These are phyloP conservation scores for Cirrhinus mrigala DNA, from an alignment of 2,797 vertebrate species.

Conservation along the genomic window DNA sequence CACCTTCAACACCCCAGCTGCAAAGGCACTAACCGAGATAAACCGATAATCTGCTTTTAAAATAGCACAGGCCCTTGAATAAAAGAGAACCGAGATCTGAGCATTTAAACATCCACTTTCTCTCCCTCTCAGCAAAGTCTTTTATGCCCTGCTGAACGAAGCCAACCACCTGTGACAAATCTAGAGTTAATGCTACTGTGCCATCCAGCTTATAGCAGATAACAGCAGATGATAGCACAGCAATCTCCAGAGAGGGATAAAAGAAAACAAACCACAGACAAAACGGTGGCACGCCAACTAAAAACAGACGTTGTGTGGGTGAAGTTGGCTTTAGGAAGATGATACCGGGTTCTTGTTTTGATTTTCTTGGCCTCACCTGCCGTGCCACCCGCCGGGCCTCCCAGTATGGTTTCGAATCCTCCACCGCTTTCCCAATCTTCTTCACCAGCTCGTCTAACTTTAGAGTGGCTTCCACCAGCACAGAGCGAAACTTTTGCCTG, in stretches of 20 bases:
- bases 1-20: background rate
- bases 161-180: conserved; percentile 27
- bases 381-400: conserved; percentile 91
- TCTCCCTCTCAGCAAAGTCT: background rate
- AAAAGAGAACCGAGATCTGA: conserved; percentile 5
- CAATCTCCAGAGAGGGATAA: conserved; percentile 9
- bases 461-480: conserved; percentile 91
- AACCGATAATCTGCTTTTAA: conserved; percentile 8
- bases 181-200: conserved; percentile 1
- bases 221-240: conserved; percentile 12
- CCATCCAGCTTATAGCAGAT: conserved; percentile 5
- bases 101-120: background rate
- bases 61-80: conserved; percentile 1
- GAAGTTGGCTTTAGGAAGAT: conserved; percentile 20
- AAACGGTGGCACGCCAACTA: background rate
- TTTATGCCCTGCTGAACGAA: background rate
- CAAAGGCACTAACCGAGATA: background rate
- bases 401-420: conserved; percentile 98
- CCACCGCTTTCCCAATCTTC: conserved; percentile 94
- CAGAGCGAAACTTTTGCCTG: conserved; percentile 92
- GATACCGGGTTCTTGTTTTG: background rate
- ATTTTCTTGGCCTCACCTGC: conserved; percentile 81
- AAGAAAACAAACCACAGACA: background rate
- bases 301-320: conserved; percentile 4
- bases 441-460: conserved; percentile 94